phyloP scores from a whole-genome alignment of 2,888 invertebrate genomes.

The Venustoraphidia nigricollis region DNA sequence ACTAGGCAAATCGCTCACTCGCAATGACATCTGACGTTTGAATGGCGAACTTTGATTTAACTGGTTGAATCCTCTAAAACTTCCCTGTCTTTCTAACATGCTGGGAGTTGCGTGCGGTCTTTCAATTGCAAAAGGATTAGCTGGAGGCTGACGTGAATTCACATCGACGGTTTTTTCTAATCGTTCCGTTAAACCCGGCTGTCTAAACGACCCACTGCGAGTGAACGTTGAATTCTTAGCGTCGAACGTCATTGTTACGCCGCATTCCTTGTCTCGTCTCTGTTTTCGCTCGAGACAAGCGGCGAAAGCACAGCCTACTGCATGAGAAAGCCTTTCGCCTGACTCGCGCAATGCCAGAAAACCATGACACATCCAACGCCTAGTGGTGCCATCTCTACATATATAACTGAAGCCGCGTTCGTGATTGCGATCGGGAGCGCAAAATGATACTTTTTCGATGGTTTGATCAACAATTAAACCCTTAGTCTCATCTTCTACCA shows the following conservation, averaged over 20 bases:
- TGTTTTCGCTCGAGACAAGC: slow-evolving; percentile 96
- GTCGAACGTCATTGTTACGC: slow-evolving; percentile 86
- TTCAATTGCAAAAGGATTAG: slow-evolving; percentile 88
- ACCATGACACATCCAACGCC: slow-evolving; percentile 99
- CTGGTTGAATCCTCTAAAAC: slow-evolving; percentile 81
- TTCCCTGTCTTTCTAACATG: slow-evolving; percentile 89
- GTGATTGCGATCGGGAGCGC: slow-evolving; percentile 96
- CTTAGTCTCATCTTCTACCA: slow-evolving; percentile 97
- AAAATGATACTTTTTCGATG: slow-evolving; percentile 99
- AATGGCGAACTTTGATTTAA: slow-evolving; percentile 70
- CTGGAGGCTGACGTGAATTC: slow-evolving; percentile 35
- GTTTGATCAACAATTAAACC: slow-evolving; percentile 98
- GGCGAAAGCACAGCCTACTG: slow-evolving; percentile 98
- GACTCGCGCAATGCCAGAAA: slow-evolving; percentile 92
- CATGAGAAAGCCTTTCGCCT: slow-evolving; percentile 95
- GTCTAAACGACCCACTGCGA: slow-evolving; percentile 81
- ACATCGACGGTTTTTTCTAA: slow-evolving; percentile 31
- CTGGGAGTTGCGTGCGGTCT: slow-evolving; percentile 90
- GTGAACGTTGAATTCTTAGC: slow-evolving; percentile 83
- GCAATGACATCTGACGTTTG: slow-evolving; percentile 89
- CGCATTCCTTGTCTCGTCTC: slow-evolving; percentile 90
- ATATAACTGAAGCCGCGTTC: slow-evolving; percentile 98
- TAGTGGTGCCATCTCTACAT: slow-evolving; percentile 94
- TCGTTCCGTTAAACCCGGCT: slow-evolving; percentile 66
- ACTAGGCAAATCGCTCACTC: slow-evolving; percentile 89